A percentile compares a stretch with the other conserved stretches of the same genome.
phyloP scores from a whole-genome alignment of 1,140 invertebrate species.

The Lucilia sericata region DNA sequence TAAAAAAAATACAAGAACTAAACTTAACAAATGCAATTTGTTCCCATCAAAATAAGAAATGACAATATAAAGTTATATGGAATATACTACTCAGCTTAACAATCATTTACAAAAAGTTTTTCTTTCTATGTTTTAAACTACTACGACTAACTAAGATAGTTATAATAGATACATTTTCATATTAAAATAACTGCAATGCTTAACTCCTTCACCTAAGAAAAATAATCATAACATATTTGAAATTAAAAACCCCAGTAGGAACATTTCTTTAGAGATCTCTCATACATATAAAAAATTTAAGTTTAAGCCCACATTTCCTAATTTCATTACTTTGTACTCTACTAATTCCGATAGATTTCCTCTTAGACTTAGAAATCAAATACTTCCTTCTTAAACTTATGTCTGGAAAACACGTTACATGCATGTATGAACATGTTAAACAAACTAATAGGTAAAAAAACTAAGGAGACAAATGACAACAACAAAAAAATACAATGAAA shows the following conservation, averaged over 20 bases:
- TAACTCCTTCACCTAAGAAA: background rate
- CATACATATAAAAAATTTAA: too few species aligned
- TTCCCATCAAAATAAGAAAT: slow-evolving; percentile 14
- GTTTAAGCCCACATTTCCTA: too few species aligned
- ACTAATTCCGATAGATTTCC: background rate
- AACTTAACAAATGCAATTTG: slow-evolving; percentile 16
- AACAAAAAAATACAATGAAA: background rate
- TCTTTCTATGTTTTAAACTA: background rate
- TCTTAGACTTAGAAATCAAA: background rate
- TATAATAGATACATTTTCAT: slow-evolving; percentile 17
- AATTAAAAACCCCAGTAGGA: background rate
- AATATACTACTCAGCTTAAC: background rate
- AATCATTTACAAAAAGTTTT: slow-evolving; percentile 8
- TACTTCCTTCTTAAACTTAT: background rate
- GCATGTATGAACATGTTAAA: slow-evolving; percentile 11
- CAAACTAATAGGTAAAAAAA: slow-evolving; percentile 16
- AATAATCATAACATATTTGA: background rate
- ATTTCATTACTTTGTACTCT: too few species aligned
- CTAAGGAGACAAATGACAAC: background rate
- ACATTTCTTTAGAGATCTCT: too few species aligned
- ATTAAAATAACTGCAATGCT: background rate
- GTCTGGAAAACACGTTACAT: slow-evolving; percentile 7
- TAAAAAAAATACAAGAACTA: background rate
- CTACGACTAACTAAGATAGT: background rate
- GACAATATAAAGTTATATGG: background rate